Conservation (phyloP, 2,888 invertebrate genomes). For the Megamerina dolium region DNA sequence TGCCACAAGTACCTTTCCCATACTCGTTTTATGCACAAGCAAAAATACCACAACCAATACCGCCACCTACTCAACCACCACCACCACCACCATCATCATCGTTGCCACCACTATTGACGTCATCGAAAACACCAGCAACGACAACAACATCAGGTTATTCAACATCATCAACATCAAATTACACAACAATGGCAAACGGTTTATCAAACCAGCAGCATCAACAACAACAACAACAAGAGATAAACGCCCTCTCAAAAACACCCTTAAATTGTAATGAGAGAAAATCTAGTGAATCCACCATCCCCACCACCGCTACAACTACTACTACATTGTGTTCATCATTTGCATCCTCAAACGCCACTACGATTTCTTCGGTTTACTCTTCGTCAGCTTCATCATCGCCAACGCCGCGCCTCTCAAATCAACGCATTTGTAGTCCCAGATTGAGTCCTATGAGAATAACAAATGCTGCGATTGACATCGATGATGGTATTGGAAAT, state of each 20-base stretch:
- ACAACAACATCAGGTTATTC: background rate
- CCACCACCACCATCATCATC: conserved; percentile 8
- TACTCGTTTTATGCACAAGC: conserved; percentile 48
- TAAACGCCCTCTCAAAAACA: conserved; percentile 15
- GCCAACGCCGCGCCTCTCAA: conserved; percentile 26
- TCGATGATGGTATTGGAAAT: conserved; percentile 26
- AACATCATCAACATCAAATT: background rate
- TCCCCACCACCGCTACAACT: background rate
- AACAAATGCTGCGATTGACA: background rate
- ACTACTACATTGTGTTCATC: conserved; percentile 14
- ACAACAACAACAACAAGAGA: conserved; percentile 12
- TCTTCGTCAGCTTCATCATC: conserved; percentile 37
- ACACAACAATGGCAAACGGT: background rate
- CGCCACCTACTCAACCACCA: conserved; percentile 33
- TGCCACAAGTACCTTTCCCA: conserved; percentile 48
- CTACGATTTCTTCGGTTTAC: background rate
- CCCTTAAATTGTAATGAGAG: conserved; percentile 13
- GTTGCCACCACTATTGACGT: conserved; percentile 16
- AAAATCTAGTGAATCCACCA: too few species aligned
- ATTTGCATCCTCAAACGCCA: background rate
- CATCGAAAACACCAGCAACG: background rate
- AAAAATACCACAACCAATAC: conserved; percentile 46
- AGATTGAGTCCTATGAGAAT: conserved; percentile 25
- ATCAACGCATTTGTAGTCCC: conserved; percentile 20
- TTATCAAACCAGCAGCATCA: conserved; percentile 3